Conservation (phyloP, 2,888 invertebrate genomes). For the Margaritifera margaritifera region DNA sequence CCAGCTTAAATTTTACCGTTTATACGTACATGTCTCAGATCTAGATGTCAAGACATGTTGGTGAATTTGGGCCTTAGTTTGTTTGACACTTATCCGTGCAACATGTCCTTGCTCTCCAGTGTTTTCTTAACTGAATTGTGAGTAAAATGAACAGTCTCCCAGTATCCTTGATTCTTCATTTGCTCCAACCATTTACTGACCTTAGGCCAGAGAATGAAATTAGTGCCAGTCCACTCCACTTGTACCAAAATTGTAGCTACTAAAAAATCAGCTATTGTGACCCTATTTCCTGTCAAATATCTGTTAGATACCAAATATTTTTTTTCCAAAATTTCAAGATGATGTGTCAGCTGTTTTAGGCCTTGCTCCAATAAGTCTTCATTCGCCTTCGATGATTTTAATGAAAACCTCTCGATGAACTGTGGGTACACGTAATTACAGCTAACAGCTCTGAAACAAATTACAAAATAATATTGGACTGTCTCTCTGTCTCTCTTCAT, state of each 20-base stretch:
- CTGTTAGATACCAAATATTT: constrained; percentile 51
- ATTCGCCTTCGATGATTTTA: constrained; percentile 52
- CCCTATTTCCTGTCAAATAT: constrained; percentile 52
- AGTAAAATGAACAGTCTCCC: constrained; percentile 58
- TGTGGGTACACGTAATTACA: constrained; percentile 61
- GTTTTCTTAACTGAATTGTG: constrained; percentile 25
- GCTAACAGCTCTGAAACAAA: constrained; percentile 52
- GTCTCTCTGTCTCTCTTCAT: too few relatives aligned
- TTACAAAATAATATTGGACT: too few relatives aligned
- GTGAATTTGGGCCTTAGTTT: too few relatives aligned
- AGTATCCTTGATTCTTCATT: constrained; percentile 57
- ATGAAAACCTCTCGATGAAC: constrained; percentile 57
- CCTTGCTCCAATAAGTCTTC: constrained; percentile 59
- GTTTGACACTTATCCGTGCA: too few relatives aligned
- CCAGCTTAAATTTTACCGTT: too few relatives aligned
- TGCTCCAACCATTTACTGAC: constrained; percentile 56
- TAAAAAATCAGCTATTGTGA: constrained; percentile 60
- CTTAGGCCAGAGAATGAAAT: constrained; percentile 61
- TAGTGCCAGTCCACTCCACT: constrained; percentile 61
- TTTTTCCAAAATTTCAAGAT: constrained; percentile 58
- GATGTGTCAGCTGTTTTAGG: constrained; percentile 47
- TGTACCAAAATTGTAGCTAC: constrained; percentile 57
- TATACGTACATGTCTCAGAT: too few relatives aligned
- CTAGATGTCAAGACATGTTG: too few relatives aligned
- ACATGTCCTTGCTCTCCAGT: too few relatives aligned